Evolutionary conservation across 1,140 invertebrate species (phyloP).

Genomic region (Triops cancriformis): DNA sequence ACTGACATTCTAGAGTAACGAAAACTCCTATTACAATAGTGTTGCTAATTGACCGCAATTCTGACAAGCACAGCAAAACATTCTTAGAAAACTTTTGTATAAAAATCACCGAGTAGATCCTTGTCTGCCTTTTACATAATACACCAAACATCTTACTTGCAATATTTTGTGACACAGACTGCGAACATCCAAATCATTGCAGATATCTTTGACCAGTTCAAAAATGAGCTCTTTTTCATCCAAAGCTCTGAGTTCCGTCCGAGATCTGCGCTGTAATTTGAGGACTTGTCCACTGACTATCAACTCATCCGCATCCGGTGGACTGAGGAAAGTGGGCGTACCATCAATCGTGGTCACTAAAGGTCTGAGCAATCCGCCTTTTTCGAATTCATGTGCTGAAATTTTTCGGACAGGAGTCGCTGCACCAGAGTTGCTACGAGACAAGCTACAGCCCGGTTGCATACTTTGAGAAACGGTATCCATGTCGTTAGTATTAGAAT

Average conservation of each 20-base stretch:
- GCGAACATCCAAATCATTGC: slow-evolving; percentile 86
- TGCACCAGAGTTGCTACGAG: slow-evolving; percentile 58
- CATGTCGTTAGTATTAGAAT: neutral
- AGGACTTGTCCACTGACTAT: slow-evolving; percentile 36
- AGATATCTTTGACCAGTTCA: slow-evolving; percentile 93
- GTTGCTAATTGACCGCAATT: too few species aligned
- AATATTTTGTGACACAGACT: slow-evolving; percentile 92
- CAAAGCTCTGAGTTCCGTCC: slow-evolving; percentile 73
- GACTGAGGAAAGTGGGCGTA: slow-evolving; percentile 69
- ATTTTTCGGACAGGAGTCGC: slow-evolving; percentile 90
- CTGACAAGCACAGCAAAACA: neutral
- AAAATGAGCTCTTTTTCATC: slow-evolving; percentile 93
- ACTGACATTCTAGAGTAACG: slow-evolving; percentile 60
- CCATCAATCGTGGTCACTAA: slow-evolving; percentile 85
- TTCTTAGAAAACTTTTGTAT: neutral
- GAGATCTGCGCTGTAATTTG: slow-evolving; percentile 56
- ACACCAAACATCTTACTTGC: slow-evolving; percentile 43
- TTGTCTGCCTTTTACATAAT: neutral
- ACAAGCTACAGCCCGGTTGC: slow-evolving; percentile 23
- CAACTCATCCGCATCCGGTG: slow-evolving; percentile 31
- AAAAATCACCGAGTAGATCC: too few species aligned
- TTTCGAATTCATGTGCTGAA: slow-evolving; percentile 89
- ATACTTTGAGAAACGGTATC: neutral
- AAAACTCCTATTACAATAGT: neutral
- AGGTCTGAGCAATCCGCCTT: slow-evolving; percentile 78